These are phyloP conservation scores for Phoxinus phoxinus DNA, from an alignment of 2,113 vertebrate species.

Conservation along the genomic window DNA sequence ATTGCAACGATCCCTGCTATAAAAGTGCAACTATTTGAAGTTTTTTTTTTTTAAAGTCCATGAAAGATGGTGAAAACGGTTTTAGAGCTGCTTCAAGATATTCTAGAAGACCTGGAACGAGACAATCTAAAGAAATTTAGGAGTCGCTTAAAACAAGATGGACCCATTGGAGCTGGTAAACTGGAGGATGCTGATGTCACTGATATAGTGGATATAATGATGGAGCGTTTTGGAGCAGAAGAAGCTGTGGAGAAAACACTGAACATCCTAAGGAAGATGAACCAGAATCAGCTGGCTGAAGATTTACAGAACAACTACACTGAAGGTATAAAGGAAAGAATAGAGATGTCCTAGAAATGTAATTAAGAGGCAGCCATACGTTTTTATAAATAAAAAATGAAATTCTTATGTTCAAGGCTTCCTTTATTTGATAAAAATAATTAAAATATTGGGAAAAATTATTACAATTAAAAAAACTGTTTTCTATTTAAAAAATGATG, in stretches of 20 bases:
- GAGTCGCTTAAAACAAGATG: neutral
- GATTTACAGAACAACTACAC: neutral
- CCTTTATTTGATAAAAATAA: too few relatives aligned
- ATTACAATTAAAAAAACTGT: too few relatives aligned
- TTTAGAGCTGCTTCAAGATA: accelerated
- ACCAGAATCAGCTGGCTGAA: neutral
- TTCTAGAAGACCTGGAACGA: accelerated
- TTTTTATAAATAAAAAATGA: too few relatives aligned
- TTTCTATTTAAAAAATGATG: too few relatives aligned
- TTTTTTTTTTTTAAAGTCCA: neutral
- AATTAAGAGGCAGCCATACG: neutral
- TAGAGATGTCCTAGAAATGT: neutral
- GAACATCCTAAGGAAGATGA: neutral
- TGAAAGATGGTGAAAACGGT: too few relatives aligned
- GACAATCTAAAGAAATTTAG: accelerated
- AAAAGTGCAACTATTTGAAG: neutral
- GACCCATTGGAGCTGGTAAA: neutral
- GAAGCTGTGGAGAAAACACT: neutral
- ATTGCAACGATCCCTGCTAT: neutral
- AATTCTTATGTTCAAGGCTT: too few relatives aligned
- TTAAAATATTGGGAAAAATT: too few relatives aligned
- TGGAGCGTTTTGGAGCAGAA: neutral
- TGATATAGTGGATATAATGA: neutral
- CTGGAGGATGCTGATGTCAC: neutral
- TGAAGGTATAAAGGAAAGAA: neutral